A percentile compares a stretch with the other conserved stretches of the same genome.
Evolutionary conservation across 2,113 vertebrate genomes (phyloP).

Genomic region (Pterocles gutturalis): DNA sequence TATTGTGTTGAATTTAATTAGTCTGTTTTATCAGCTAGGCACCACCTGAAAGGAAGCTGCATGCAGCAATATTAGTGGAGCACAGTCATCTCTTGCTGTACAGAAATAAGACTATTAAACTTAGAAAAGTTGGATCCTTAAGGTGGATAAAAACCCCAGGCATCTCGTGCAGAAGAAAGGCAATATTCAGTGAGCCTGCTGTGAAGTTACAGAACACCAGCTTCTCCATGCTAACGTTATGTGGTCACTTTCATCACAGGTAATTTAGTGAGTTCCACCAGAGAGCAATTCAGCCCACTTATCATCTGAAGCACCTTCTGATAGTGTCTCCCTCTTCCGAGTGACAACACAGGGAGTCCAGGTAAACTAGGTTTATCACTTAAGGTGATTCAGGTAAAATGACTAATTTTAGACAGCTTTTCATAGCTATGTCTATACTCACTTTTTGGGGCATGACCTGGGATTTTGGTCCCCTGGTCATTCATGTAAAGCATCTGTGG

Average conservation of each 20-base stretch:
- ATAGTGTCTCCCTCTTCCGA: not conserved
- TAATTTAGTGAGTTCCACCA: not conserved
- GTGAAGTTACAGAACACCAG: not conserved
- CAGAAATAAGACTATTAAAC: not conserved
- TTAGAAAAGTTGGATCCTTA: not conserved
- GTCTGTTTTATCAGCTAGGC: not conserved
- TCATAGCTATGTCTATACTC: not conserved
- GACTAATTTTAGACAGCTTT: not conserved
- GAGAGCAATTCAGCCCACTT: not conserved
- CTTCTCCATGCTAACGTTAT: not conserved
- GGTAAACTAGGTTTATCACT: not conserved
- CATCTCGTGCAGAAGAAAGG: not conserved
- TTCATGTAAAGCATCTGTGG: not conserved
- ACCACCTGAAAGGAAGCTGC: slow-evolving; percentile 20
- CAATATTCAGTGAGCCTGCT: not conserved
- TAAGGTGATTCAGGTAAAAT: not conserved
- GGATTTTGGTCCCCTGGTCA: not conserved
- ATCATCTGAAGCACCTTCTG: not conserved
- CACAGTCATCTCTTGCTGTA: not conserved
- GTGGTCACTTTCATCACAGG: not conserved
- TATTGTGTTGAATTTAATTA: slow-evolving; percentile 11
- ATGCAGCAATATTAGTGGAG: not conserved
- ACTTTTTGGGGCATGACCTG: not conserved
- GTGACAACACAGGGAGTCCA: not conserved
- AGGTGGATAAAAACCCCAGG: not conserved